Evolutionary conservation across 2,797 vertebrate species (phyloP), one percentile per base, ranked within the genome.

Genomic region (Sebastes nivosus): DNA sequence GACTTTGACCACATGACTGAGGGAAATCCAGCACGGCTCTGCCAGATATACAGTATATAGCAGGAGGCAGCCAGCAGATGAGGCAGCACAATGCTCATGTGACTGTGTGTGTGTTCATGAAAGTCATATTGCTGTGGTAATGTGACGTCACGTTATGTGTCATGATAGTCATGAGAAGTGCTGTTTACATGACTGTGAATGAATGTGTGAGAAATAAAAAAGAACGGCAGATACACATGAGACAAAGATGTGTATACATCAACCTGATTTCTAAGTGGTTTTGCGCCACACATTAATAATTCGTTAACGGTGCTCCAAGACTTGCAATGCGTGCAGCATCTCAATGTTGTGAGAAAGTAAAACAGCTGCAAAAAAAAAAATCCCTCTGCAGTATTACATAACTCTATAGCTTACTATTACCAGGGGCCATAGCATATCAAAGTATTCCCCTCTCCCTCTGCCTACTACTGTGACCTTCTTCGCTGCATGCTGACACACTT

Each of bases 311-410:
- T 77, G 83, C 81, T 89, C 72, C 52, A 75, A 84, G 75, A 67
- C 69, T 73, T 32, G 60, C 50, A 38, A 79, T 67, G 88, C 86
- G 52, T 57, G 81, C 88, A 90, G 89, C 89, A 87, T 90, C 80
- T 80, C 80, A 89, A 81, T 85, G 81, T 80, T 89, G 87, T 85
- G 78, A 85, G 87, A 92, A 91, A 90, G 76, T 84, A 91, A 82
- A 89, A 79, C 80, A 86, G 80, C 32, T 34, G 68, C 74, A 75
- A 75, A 59, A 20, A 81, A 80, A 83, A 85, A 85, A 36, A 36
- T 12, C 81, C 81, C 88, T 93, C 95, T 95, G 95, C 95, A 95
- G 93, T 95, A 90, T 96, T 95, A 92, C 94, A 95, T 95, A 95
- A 95, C 86, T 89, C 80, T 85, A 89, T 90, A 87, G 82, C 77